Evolutionary conservation across 2,797 vertebrate species (phyloP).

Genomic region (Acipenser ruthenus): DNA sequence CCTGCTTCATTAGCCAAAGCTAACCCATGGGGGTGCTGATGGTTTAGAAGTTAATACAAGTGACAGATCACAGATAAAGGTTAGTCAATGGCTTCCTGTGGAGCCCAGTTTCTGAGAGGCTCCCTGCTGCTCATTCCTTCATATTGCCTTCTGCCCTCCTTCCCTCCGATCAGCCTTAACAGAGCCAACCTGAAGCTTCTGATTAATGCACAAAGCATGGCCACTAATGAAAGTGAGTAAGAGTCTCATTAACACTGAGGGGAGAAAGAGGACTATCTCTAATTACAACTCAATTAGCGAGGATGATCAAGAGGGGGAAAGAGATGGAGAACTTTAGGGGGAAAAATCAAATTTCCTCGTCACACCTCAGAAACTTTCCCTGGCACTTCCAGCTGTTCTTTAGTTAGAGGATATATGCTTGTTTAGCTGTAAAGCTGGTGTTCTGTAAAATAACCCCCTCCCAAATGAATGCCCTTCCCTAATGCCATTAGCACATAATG

Average conservation of each 20-base stretch:
- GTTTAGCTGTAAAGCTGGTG: too few species aligned
- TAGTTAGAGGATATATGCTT: too few species aligned
- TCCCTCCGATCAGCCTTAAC: conserved; percentile 37
- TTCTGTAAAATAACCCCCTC: too few species aligned
- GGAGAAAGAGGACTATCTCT: conserved; percentile 31
- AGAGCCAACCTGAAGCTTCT: conserved; percentile 29
- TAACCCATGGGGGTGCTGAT: conserved; percentile 48
- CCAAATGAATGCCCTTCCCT: too few species aligned
- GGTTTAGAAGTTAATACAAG: conserved; percentile 61
- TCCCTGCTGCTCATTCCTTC: conserved; percentile 39
- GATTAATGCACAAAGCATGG: conserved; percentile 46
- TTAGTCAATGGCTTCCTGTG: conserved; percentile 33
- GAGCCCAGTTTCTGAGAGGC: conserved; percentile 36
- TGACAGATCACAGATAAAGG: conserved; percentile 58
- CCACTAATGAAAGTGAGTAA: conserved; percentile 38
- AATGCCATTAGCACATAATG: too few species aligned
- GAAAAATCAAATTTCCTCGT: conserved; percentile 35
- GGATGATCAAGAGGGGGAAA: conserved; percentile 27
- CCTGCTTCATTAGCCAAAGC: conserved; percentile 54
- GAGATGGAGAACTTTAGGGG: conserved; percentile 33
- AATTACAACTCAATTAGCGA: conserved; percentile 39
- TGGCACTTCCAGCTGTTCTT: not conserved
- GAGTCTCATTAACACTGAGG: conserved; percentile 44
- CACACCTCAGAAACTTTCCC: conserved; percentile 18
- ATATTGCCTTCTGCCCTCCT: conserved; percentile 34